Evolutionary conservation across 2,113 vertebrate species (phyloP).

Genomic region (Kryptolebias marmoratus): DNA sequence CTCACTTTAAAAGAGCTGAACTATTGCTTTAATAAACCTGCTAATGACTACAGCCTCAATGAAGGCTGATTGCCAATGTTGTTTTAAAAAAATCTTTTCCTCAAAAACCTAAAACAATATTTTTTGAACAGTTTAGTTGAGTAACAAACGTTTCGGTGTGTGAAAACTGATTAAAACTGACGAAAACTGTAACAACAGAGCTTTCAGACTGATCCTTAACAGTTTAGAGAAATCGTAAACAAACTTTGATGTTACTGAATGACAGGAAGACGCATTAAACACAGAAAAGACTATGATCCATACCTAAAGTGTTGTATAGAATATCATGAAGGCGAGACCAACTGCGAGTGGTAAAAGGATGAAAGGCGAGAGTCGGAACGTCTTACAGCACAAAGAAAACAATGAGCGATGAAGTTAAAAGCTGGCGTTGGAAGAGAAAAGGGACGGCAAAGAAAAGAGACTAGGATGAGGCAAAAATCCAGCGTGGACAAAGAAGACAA

Average conservation of each 20-base stretch:
- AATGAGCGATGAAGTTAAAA: constrained; percentile 13
- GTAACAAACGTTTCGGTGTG: not conserved
- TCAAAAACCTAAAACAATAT: not conserved
- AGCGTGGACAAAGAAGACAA: constrained; percentile 34
- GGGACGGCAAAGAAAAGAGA: constrained; percentile 13
- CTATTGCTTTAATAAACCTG: too few species aligned
- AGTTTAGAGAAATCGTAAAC: constrained; percentile 10
- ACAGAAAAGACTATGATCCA: constrained; percentile 1
- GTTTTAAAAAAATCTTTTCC: too few species aligned
- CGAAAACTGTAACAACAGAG: not conserved
- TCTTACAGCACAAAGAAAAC: constrained; percentile 37
- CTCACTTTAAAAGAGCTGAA: too few species aligned
- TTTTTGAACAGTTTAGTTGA: not conserved
- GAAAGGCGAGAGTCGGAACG: constrained; percentile 23
- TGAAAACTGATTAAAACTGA: not conserved
- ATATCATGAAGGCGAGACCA: constrained; percentile 31
- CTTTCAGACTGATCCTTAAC: not conserved
- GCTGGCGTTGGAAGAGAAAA: constrained; percentile 10
- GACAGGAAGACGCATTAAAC: constrained; percentile 15
- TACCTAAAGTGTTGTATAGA: not conserved
- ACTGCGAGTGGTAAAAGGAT: not conserved
- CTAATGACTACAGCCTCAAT: too few species aligned
- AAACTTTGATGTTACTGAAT: constrained; percentile 48
- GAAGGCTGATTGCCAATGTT: too few species aligned
- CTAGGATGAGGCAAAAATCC: constrained; percentile 32